Base-by-base conservation (phyloP, 2,113 vertebrate genomes). In the Psettodes erumei region DNA sequence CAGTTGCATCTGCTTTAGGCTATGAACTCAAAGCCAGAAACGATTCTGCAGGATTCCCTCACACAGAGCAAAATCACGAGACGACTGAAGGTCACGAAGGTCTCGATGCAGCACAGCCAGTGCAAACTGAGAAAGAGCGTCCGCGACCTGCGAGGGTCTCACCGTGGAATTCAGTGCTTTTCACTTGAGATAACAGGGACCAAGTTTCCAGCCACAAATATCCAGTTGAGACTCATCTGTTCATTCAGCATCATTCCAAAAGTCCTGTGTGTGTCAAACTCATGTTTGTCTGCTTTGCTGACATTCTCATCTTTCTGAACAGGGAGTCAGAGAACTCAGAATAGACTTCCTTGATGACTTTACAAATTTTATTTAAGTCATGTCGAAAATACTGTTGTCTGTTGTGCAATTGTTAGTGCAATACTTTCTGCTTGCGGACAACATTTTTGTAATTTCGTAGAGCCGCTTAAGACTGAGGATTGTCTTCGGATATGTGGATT, bases 131-230 rank as follows among this genome's bases (percentile, higher is more conserved):
- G 45, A 50, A 48, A 10, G 43, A 6, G 5, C 54, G 33, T 61
- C 70, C 37, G 9, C 42, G 28, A 27, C 50, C 56, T 58, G 30
- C 18, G 0, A 19, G 12, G 19, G 55, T 61, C 50, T 63, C 5
- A 32, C n/a, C 1, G 3, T 35, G 54, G 55, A 68, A 72, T 68
- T 58, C 56, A 45, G 28, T 70, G 70, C 56, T 75, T 65, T 64
- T 58, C 64, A 37, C 9, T 51, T 64, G 81, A 59, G 64, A 45
- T 68, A 55, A 48, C 21, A 60, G 42, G 4, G 33, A 5, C 38
- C 1, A 9, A 4, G 4, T 5, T 55, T 21, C 27, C 48, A 27
- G 56, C 62, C 56, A 58, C 47, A 72, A 3, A 60, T 56, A 53
- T 4, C 47, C 59, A 62, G 40, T 12, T 27, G n/a, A 58, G 63